Conservation (phyloP, 1,140 invertebrate genomes). For the Gryon sp. region DNA sequence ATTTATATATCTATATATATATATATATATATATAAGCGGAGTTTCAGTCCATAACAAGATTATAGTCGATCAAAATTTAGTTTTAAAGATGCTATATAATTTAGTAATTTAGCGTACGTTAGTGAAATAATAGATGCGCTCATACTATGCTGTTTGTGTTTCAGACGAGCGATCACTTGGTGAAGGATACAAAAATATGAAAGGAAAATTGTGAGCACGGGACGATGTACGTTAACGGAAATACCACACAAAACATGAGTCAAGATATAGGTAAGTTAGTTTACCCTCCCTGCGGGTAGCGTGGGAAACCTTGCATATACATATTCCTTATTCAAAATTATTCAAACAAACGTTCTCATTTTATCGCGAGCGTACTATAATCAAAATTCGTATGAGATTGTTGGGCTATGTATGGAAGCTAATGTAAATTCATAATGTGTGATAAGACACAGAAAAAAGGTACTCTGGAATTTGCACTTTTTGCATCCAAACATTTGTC, state of each 20-base stretch:
- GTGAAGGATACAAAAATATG: slow-evolving; percentile 67
- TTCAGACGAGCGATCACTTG: slow-evolving; percentile 59
- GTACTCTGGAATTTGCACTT: background rate
- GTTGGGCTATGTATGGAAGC: too few relatives aligned
- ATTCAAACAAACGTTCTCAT: slow-evolving; percentile 24
- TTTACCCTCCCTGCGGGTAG: slow-evolving; percentile 27
- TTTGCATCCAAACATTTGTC: background rate
- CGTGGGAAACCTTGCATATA: slow-evolving; percentile 47
- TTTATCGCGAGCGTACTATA: slow-evolving; percentile 4
- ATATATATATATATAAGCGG: too few relatives aligned
- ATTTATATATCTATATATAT: too few relatives aligned
- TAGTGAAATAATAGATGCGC: slow-evolving; percentile 39
- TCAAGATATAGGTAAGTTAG: slow-evolving; percentile 75
- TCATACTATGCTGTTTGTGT: slow-evolving; percentile 44
- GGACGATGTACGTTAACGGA: slow-evolving; percentile 78
- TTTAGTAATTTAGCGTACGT: slow-evolving; percentile 37
- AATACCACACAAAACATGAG: slow-evolving; percentile 70
- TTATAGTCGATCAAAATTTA: slow-evolving; percentile 19
- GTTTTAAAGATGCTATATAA: slow-evolving; percentile 17
- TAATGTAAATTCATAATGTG: too few relatives aligned
- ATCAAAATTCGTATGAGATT: slow-evolving; percentile 16
- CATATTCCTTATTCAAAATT: slow-evolving; percentile 43
- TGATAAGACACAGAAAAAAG: too few relatives aligned
- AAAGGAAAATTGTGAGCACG: slow-evolving; percentile 70
- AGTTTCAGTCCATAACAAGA: background rate